Base-by-base conservation (phyloP, 1,140 invertebrate genomes). In the Brevipalpus yothersi region DNA sequence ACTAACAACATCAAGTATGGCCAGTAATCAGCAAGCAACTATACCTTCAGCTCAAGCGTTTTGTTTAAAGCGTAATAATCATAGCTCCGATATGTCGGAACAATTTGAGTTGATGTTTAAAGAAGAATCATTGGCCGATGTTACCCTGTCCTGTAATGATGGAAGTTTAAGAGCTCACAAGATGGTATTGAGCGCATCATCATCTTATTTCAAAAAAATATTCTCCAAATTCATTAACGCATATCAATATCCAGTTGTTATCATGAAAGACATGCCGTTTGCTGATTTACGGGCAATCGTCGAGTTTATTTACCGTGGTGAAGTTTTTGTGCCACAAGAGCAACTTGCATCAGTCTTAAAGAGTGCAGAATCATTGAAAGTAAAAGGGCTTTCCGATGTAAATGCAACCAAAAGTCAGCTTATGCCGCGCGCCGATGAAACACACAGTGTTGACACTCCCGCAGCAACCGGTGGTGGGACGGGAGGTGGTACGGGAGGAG, bases 251-350 rank as follows among this genome's bases (percentile, higher is more conserved):
- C 85, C 85, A 56, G 86, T 90, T 68, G 81, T 91, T 65, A 86
- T 89, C 72, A 75, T 90, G 64, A 86, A 87, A 75, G 85, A 89
- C 78, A 83, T 91, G 12, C 86, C 84, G 71, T 91, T 85, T 74
- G 80, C 83, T 72, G 84, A 89, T 75, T 71, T 91, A 63, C 81
- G 86, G 73, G 84, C 84, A 60, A 86, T 91, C 80, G 82, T 90
- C 78, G 84, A 88, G 69, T 90, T 90, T 67, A 91, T 91, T 84
- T 92, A 91, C 73, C 78, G 84, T 66, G 88, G 88, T 58, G 86
- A 91, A 76, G 86, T 90, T 42, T 89, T 88, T 73, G 87, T 92
- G 69, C 83, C 84, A 63, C 86, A 89, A 73, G 85, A 89, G 72
- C 84, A 90, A 72, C 75, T 92, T 66, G 81, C 83, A 58, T 83